Percentiles rank a stretch among this genome's conserved stretches.
Evolutionary conservation across 2,113 vertebrate genomes (phyloP).

Genomic region (Aramus guarauna): DNA sequence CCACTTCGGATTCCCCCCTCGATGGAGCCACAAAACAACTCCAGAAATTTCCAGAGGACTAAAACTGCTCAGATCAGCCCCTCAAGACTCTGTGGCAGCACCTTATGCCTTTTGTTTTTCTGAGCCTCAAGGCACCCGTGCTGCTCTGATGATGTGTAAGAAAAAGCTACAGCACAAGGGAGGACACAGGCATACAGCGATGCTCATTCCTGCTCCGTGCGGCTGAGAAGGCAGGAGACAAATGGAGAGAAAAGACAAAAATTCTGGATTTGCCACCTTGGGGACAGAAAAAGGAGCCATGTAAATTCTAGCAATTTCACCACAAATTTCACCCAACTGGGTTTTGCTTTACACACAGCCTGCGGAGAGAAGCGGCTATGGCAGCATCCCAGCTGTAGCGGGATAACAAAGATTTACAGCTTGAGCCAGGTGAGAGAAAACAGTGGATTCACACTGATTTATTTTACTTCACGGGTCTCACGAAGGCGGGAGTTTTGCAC

Average conservation of each 20-base stretch:
- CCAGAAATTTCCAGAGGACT: background rate
- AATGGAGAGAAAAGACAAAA: background rate
- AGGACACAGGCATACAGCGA: accelerated
- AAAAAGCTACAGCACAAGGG: background rate
- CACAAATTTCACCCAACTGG: background rate
- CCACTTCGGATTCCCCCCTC: accelerated
- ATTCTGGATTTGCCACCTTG: background rate
- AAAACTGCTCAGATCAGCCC: background rate
- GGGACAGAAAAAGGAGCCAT: accelerated
- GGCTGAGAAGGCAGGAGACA: background rate
- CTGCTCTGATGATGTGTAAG: accelerated
- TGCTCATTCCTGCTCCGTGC: background rate
- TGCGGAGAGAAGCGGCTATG: background rate
- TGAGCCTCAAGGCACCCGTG: background rate
- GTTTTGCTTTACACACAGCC: background rate
- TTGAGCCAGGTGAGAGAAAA: background rate
- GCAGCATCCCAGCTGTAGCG: background rate
- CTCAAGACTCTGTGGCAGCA: background rate
- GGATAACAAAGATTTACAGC: background rate
- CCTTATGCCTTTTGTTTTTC: background rate
- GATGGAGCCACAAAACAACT: background rate
- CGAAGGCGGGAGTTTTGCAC: background rate
- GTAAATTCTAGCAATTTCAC: background rate
- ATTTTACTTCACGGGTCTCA: background rate
- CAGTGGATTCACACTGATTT: background rate